A percentile compares a stretch with the other conserved stretches of the same genome.
Evolutionary conservation across 2,797 vertebrate species (phyloP).

Genomic region (Cryptoprocta ferox): DNA sequence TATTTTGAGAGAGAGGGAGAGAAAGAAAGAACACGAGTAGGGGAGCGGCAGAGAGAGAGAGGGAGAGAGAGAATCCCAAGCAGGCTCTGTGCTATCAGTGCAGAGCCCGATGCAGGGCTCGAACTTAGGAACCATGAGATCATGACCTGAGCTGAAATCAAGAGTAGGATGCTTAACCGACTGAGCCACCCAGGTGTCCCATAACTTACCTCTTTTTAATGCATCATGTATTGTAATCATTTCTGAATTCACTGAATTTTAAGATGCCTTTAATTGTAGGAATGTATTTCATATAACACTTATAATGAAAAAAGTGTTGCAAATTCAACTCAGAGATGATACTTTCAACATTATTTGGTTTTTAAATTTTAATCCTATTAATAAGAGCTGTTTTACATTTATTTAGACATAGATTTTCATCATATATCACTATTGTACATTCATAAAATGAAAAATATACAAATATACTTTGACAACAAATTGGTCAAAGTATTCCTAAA

Average conservation of each 20-base stretch:
- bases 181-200: too few relatives aligned
- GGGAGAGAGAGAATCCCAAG: too few relatives aligned
- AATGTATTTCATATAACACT: slow-evolving; percentile 20
- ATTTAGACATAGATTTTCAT: neutral
- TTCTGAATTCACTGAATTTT: slow-evolving; percentile 42
- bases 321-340: slow-evolving; percentile 13
- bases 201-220: neutral
- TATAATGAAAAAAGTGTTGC: slow-evolving; percentile 27
- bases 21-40: too few relatives aligned
- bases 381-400: neutral
- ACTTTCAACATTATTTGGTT: neutral
- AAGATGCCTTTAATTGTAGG: slow-evolving; percentile 27
- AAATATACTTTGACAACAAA: neutral
- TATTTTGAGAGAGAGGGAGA: too few relatives aligned
- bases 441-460: slow-evolving; percentile 38
- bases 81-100: too few relatives aligned
- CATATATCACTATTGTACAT: neutral
- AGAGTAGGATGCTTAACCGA: too few relatives aligned
- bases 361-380: slow-evolving; percentile 4
- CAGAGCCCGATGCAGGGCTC: too few relatives aligned
- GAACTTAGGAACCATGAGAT: too few relatives aligned
- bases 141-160: too few relatives aligned
- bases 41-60: too few relatives aligned
- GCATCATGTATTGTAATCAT: neutral
- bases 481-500: neutral